Percentiles rank a stretch among this genome's conserved stretches.
phyloP scores from a whole-genome alignment of 2,888 invertebrate genomes.

The Norana najaformis region DNA sequence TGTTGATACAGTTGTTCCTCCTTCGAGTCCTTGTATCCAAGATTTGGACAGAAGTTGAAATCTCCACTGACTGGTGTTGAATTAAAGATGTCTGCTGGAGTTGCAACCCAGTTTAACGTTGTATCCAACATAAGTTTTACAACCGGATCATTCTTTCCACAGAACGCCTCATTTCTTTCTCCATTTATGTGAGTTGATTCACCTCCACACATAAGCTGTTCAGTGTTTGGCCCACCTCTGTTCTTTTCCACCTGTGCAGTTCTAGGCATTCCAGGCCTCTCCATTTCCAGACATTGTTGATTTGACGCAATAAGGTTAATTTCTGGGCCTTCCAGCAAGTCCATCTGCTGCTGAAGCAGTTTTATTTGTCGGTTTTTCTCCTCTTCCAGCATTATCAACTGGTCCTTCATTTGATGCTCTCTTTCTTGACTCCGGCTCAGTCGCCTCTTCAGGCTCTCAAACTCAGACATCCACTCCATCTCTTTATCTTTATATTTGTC shows the following conservation, averaged over 20 bases:
- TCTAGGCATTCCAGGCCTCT: neutral
- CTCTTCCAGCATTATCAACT: neutral
- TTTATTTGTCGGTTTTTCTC: neutral
- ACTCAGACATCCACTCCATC: neutral
- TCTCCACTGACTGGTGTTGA: constrained; percentile 6
- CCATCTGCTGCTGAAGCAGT: constrained; percentile 13
- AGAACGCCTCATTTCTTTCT: neutral
- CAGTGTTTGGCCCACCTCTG: neutral
- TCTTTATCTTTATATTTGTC: neutral
- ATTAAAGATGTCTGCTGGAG: neutral
- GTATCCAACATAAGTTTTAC: neutral
- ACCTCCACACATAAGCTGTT: neutral
- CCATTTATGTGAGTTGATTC: neutral
- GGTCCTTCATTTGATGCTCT: neutral
- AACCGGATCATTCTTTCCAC: neutral
- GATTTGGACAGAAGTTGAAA: neutral
- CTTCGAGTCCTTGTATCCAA: neutral
- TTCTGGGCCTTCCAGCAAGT: neutral
- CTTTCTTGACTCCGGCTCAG: neutral
- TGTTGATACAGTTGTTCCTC: constrained; percentile 3
- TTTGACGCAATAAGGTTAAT: too few species aligned
- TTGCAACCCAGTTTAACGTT: neutral
- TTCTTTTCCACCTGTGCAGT: neutral
- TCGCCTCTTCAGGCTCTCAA: neutral
- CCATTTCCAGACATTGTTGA: neutral